Percentiles rank a stretch among this genome's conserved stretches.
Evolutionary conservation across 2,888 invertebrate genomes (phyloP).

Genomic region (Vandiemenella viatica): DNA sequence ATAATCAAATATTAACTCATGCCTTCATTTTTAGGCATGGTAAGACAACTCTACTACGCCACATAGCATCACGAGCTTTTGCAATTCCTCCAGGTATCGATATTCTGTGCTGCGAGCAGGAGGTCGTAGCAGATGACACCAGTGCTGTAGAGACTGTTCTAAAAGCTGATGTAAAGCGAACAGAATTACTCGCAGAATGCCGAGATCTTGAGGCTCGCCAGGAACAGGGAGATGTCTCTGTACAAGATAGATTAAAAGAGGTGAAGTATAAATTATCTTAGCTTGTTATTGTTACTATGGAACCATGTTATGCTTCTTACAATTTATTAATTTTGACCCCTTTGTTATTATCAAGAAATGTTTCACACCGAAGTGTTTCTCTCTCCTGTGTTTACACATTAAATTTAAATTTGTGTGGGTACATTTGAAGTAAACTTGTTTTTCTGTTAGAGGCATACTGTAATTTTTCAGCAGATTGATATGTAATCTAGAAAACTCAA

Average conservation of each 20-base stretch:
- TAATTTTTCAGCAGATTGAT: too few species aligned
- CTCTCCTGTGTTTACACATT: too few species aligned
- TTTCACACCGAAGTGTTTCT: neutral
- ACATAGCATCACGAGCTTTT: slow-evolving; percentile 79
- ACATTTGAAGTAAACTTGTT: too few species aligned
- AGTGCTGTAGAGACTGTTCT: slow-evolving; percentile 87
- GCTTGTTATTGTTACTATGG: too few species aligned
- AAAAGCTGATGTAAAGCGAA: slow-evolving; percentile 82
- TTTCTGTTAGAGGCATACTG: too few species aligned
- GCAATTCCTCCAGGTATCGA: slow-evolving; percentile 93
- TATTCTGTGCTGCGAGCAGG: slow-evolving; percentile 93
- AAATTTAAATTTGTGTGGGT: too few species aligned
- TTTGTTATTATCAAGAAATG: too few species aligned
- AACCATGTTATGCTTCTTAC: too few species aligned
- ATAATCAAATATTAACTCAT: too few species aligned
- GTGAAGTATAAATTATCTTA: slow-evolving; percentile 28
- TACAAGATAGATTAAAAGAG: slow-evolving; percentile 67
- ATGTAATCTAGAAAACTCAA: too few species aligned
- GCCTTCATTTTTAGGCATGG: slow-evolving; percentile 66
- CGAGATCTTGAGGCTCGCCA: slow-evolving; percentile 58
- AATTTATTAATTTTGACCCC: too few species aligned
- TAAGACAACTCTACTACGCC: slow-evolving; percentile 89
- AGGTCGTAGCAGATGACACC: slow-evolving; percentile 87
- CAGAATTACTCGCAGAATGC: slow-evolving; percentile 65
- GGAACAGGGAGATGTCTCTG: slow-evolving; percentile 54